Evolutionary conservation across 2,113 vertebrate genomes (phyloP).

Genomic region (Uria aalge): DNA sequence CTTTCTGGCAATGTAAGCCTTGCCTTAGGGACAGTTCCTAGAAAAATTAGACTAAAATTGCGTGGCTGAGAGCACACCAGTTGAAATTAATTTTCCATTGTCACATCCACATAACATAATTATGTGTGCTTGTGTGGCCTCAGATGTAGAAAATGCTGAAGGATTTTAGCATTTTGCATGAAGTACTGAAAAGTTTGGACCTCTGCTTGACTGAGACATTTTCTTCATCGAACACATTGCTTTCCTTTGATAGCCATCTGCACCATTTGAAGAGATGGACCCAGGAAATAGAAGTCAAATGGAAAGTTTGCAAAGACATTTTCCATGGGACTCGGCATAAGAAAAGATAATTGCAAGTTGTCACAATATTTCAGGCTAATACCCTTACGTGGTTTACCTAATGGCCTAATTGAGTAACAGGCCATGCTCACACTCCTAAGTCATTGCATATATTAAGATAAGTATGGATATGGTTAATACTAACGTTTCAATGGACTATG

Average conservation of each 20-base stretch:
- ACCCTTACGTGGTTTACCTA: background rate
- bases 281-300: background rate
- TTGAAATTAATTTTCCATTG: constrained; percentile 40
- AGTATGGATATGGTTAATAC: background rate
- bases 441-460: background rate
- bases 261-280: background rate
- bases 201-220: background rate
- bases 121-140: background rate
- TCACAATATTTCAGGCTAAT: background rate
- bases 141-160: background rate
- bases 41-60: constrained; percentile 18
- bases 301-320: background rate
- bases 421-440: background rate
- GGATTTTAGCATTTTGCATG: background rate
- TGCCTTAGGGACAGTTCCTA: constrained; percentile 12
- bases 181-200: background rate
- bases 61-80: background rate
- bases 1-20: background rate
- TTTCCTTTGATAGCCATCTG: background rate
- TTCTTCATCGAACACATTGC: background rate
- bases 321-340: background rate
- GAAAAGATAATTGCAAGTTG: background rate
- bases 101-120: background rate
- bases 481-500: background rate
- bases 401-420: background rate